phyloP scores from a whole-genome alignment of 2,113 vertebrate species.

The Anoura caudifer region DNA sequence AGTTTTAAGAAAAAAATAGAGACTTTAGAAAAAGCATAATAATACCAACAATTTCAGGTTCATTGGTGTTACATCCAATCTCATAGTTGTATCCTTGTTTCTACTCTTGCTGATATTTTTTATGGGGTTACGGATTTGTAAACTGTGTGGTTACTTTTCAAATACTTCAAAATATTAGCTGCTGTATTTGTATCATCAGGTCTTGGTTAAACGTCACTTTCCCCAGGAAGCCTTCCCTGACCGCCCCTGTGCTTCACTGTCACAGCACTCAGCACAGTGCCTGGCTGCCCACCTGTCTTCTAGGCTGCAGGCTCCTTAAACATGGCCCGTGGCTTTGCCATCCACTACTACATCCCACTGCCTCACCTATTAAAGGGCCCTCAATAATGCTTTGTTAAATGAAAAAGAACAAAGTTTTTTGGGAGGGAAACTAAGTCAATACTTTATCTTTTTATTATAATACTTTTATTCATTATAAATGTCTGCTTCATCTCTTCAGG shows the following conservation, averaged over 20 bases:
- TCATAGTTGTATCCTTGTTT: background rate
- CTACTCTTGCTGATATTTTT: background rate
- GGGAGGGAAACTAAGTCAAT: background rate
- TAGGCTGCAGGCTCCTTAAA: background rate
- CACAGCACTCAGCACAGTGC: fast-evolving
- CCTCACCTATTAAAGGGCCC: background rate
- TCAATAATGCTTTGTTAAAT: background rate
- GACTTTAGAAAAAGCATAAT: background rate
- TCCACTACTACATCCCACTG: background rate
- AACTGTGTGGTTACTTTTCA: background rate
- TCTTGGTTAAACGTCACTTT: background rate
- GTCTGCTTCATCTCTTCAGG: conserved; percentile 17
- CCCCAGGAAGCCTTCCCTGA: background rate
- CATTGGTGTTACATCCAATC: background rate
- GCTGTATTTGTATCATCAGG: background rate
- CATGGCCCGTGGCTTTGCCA: background rate
- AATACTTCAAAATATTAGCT: background rate
- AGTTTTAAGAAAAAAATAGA: background rate
- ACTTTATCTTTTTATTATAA: background rate
- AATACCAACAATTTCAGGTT: background rate
- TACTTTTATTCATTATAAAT: background rate
- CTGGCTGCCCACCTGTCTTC: background rate
- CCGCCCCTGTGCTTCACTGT: background rate
- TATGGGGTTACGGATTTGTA: background rate
- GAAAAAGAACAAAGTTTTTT: background rate